Percentiles rank a stretch among this genome's conserved stretches.
phyloP scores from a whole-genome alignment of 2,888 invertebrate species.

The Leucophenga montana region DNA sequence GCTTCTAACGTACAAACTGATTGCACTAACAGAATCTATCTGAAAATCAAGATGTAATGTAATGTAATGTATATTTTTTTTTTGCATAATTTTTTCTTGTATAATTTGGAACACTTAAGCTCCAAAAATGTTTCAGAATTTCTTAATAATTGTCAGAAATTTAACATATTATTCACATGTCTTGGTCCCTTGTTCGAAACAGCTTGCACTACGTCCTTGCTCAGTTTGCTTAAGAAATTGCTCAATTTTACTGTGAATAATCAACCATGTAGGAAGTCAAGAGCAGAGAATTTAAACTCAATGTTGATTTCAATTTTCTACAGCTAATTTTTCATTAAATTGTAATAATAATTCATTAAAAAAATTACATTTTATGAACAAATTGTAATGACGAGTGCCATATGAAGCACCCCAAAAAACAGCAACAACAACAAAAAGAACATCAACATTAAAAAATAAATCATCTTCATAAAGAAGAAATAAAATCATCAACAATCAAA shows the following conservation, averaged over 20 bases:
- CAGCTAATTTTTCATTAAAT: conserved; percentile 60
- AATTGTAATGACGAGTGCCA: conserved; percentile 28
- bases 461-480: conserved; percentile 41
- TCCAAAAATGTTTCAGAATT: no score
- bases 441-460: conserved; percentile 34
- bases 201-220: not conserved
- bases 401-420: conserved; percentile 35
- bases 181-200: no score
- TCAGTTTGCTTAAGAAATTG: conserved; percentile 43
- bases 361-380: conserved; percentile 44
- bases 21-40: no score
- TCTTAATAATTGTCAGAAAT: no score
- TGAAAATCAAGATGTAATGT: no score
- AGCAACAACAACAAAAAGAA: conserved; percentile 31
- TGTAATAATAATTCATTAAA: conserved; percentile 66
- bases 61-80: no score
- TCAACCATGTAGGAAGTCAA: conserved; percentile 22
- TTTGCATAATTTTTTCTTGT: no score
- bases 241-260: conserved; percentile 22
- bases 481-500: conserved; percentile 32
- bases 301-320: conserved; percentile 41
- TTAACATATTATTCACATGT: no score
- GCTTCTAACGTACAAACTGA: no score
- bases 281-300: conserved; percentile 34
- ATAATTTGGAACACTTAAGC: no score